Evolutionary conservation across 2,797 vertebrate genomes (phyloP).

Genomic region (Poeciliopsis presidionis): DNA sequence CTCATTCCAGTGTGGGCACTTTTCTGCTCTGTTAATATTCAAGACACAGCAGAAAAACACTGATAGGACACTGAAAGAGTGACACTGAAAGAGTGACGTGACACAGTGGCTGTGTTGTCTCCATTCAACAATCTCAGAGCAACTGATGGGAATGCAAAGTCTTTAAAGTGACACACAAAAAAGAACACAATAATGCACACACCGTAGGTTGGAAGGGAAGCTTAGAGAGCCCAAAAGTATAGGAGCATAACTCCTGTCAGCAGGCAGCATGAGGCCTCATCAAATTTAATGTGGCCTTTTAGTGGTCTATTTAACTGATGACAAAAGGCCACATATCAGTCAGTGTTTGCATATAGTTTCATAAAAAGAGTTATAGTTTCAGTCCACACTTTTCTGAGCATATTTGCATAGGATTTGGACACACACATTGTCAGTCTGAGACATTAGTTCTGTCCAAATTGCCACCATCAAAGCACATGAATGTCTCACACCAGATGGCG

Average conservation of each 20-base stretch:
- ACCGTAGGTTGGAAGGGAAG: neutral
- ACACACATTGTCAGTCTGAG: neutral
- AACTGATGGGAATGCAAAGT: constrained; percentile 13
- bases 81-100: too few species aligned
- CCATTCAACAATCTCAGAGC: constrained; percentile 17
- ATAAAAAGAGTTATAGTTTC: constrained; percentile 30
- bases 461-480: accelerated
- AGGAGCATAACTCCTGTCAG: constrained; percentile 34
- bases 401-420: constrained; percentile 13
- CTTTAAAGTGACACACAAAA: neutral
- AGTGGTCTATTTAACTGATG: constrained; percentile 54
- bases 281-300: constrained; percentile 67
- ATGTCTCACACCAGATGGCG: neutral
- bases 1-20: constrained; percentile 51
- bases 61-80: constrained; percentile 35
- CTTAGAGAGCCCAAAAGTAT: constrained; percentile 5
- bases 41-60: constrained; percentile 34
- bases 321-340: constrained; percentile 61
- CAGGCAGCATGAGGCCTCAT: constrained; percentile 51
- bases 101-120: constrained; percentile 21
- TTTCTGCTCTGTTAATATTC: constrained; percentile 62
- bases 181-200: neutral
- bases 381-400: neutral
- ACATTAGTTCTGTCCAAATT: neutral
- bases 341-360: constrained; percentile 50